Evolutionary conservation across 2,113 vertebrate genomes (phyloP), one percentile per base, ranked within the genome.

Genomic region (Accipiter virgatus): DNA sequence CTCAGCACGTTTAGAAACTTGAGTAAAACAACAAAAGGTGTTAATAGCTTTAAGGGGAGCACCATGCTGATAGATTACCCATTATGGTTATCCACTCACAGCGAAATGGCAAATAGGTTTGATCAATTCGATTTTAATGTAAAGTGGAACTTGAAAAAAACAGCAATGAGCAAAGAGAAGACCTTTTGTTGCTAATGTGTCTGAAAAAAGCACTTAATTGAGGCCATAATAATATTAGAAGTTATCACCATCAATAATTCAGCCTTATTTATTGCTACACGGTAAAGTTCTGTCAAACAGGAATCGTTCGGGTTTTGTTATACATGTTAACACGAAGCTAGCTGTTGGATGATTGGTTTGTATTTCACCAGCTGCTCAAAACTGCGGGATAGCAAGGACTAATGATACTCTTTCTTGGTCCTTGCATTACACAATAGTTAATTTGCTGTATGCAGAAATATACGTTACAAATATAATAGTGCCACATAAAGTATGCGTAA

Each of bases 121-220:
- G 99, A 99, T 99, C 99, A 98, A 98, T 98, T 98, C 97, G 98
- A 98, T 99, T 98, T 99, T 99, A 98, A 99, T 99, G 98, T 98
- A 98, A 98, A 97, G 97, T 97, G 94, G 93, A 96, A 97, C 97
- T 97, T 97, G 96, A 96, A 75, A 92, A 97, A 97, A 97, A 0
- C 86, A 96, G 97, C 96, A 97, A 96, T 67, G 79, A 93, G 96
- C 90, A 93, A 94, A 98, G 92, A 93, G 96, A 97, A 96, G 98
- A 98, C 97, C 98, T 98, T 98, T 98, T 98, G 98, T 98, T 98
- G 97, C 97, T 98, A 98, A 98, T 98, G 98, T 97, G 98, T 97
- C 98, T 98, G 98, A 96, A 97, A 98, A 98, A 97, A 98, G 95
- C 98, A 98, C 98, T 98, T 98, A 98, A 98, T 98, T 98, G 98